These are phyloP conservation scores for Chloroceryle amazona DNA, from an alignment of 2,797 vertebrate species.

Conservation along the genomic window DNA sequence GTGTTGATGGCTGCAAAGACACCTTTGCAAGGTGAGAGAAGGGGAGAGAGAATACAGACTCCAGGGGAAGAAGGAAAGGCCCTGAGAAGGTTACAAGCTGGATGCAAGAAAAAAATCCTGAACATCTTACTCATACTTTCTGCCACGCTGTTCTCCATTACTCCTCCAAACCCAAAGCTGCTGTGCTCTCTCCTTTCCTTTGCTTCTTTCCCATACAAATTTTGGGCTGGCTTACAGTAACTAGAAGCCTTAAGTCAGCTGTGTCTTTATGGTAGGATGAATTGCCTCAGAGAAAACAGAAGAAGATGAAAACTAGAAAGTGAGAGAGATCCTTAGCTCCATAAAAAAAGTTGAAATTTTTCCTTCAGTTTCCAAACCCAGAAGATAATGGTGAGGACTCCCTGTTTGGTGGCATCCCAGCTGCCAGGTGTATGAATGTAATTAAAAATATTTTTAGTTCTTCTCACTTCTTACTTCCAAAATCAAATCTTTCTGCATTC, in stretches of 20 bases:
- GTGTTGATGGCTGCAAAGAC: not conserved
- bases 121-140: not conserved
- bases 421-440: fast-evolving
- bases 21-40: not conserved
- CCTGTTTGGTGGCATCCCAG: not conserved
- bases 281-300: not conserved
- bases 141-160: not conserved
- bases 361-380: not conserved
- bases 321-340: not conserved
- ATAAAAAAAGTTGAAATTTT: not conserved
- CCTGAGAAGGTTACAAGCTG: not conserved
- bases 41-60: not conserved
- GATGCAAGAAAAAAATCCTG: not conserved
- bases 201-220: not conserved
- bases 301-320: not conserved
- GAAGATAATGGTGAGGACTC: not conserved
- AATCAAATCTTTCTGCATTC: not conserved
- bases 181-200: not conserved
- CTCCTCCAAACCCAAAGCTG: not conserved
- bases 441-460: not conserved
- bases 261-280: not conserved
- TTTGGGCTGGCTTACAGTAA: not conserved
- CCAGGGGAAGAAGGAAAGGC: not conserved
- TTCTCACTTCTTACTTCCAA: not conserved
- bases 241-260: not conserved